Evolutionary conservation across 2,888 invertebrate species (phyloP).

Genomic region (Heliconius cydno): DNA sequence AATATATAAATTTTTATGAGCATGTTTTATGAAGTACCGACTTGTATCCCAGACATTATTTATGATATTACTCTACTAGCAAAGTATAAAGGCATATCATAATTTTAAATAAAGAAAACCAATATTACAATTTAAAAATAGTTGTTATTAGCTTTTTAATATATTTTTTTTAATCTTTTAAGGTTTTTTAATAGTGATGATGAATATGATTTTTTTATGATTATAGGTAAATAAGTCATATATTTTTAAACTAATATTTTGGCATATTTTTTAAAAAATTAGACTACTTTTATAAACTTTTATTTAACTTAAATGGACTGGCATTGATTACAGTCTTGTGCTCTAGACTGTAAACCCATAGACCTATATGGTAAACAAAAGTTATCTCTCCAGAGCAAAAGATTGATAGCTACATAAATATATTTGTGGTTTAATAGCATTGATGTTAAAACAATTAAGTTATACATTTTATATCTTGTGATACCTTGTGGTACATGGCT

Average conservation of each 20-base stretch:
- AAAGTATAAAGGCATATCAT: neutral
- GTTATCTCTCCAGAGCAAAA: neutral
- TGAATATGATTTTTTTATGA: too few species aligned
- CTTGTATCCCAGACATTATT: constrained; percentile 1
- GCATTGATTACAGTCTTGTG: neutral
- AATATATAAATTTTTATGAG: constrained; percentile 3
- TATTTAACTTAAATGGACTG: neutral
- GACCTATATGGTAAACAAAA: neutral
- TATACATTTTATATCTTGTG: neutral
- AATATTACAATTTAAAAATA: constrained; percentile 1
- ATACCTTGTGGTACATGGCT: neutral
- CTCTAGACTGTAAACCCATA: neutral
- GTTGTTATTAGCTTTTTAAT: neutral
- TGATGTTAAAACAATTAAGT: neutral
- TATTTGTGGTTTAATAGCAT: neutral
- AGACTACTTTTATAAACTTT: neutral
- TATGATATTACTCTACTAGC: constrained; percentile 2
- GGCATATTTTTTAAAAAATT: neutral
- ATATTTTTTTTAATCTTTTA: neutral
- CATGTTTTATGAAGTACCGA: neutral
- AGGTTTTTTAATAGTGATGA: too few species aligned
- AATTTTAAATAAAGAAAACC: neutral
- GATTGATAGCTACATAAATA: too few species aligned
- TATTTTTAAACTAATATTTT: neutral
- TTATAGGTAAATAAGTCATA: too few species aligned